phyloP scores from a whole-genome alignment of 2,888 invertebrate species.

The Shargacucullia verbasci region DNA sequence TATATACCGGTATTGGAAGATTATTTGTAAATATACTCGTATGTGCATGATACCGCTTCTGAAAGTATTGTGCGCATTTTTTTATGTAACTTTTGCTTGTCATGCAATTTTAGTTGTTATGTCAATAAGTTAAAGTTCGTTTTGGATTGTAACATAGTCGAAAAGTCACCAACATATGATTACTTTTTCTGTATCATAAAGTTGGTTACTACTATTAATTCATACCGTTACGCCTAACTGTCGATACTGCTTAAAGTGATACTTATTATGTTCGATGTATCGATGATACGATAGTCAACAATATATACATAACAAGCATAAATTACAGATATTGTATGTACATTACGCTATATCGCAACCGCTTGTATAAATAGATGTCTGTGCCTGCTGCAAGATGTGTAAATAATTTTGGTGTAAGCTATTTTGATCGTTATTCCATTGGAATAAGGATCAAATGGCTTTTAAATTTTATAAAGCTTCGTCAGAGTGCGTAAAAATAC shows the following conservation, averaged over 20 bases:
- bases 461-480: neutral
- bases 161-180: too few relatives aligned
- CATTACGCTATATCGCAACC: conserved; percentile 6
- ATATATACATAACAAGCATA: conserved; percentile 3
- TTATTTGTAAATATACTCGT: conserved; percentile 28
- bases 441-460: conserved; percentile 4
- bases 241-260: too few relatives aligned
- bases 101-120: too few relatives aligned
- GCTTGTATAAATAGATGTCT: conserved; percentile 33
- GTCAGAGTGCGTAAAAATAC: neutral
- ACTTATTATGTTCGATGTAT: too few relatives aligned
- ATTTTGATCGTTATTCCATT: conserved; percentile 14
- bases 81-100: conserved; percentile 26
- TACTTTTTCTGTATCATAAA: too few relatives aligned
- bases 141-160: too few relatives aligned
- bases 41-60: conserved; percentile 50
- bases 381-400: conserved; percentile 2
- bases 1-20: conserved; percentile 20
- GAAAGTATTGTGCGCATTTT: conserved; percentile 5
- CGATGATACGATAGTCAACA: too few relatives aligned
- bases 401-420: conserved; percentile 3
- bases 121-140: too few relatives aligned
- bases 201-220: too few relatives aligned
- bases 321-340: conserved; percentile 1
- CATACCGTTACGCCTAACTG: too few relatives aligned